These are phyloP conservation scores for Hippocampus kuda DNA, from an alignment of 2,797 vertebrate species.

Conservation along the genomic window DNA sequence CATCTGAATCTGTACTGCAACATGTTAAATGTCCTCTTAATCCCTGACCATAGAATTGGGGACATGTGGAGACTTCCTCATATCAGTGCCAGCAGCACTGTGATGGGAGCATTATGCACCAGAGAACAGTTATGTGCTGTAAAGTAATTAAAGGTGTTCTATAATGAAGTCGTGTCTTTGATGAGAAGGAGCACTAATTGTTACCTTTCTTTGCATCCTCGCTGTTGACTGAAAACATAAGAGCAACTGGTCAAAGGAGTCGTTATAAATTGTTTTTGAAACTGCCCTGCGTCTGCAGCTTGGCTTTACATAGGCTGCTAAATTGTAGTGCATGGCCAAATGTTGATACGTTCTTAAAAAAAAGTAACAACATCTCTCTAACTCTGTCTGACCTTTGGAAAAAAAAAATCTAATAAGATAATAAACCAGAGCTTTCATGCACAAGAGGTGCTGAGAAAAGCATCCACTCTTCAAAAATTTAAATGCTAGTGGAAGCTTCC, in stretches of 20 bases:
- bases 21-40: neutral
- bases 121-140: slow-evolving; percentile 37
- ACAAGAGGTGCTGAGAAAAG: neutral
- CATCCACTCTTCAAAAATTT: neutral
- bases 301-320: slow-evolving; percentile 31
- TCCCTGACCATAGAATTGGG: neutral
- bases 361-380: neutral
- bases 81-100: neutral
- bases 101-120: slow-evolving; percentile 27
- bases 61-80: neutral
- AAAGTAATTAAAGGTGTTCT: slow-evolving; percentile 53
- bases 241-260: slow-evolving; percentile 52
- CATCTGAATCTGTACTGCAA: neutral
- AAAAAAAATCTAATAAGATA: neutral
- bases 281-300: slow-evolving; percentile 38
- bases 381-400: too few species aligned
- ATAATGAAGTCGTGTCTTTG: slow-evolving; percentile 42
- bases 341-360: slow-evolving; percentile 5
- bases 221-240: slow-evolving; percentile 55
- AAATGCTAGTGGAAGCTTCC: neutral
- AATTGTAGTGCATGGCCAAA: slow-evolving; percentile 22
- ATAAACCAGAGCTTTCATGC: neutral
- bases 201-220: slow-evolving; percentile 51
- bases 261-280: slow-evolving; percentile 42
- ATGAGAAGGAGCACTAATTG: slow-evolving; percentile 54